A percentile compares a stretch with the other conserved stretches of the same genome.
phyloP scores from a whole-genome alignment of 2,888 invertebrate genomes.

The Gnatocerus cornutus region DNA sequence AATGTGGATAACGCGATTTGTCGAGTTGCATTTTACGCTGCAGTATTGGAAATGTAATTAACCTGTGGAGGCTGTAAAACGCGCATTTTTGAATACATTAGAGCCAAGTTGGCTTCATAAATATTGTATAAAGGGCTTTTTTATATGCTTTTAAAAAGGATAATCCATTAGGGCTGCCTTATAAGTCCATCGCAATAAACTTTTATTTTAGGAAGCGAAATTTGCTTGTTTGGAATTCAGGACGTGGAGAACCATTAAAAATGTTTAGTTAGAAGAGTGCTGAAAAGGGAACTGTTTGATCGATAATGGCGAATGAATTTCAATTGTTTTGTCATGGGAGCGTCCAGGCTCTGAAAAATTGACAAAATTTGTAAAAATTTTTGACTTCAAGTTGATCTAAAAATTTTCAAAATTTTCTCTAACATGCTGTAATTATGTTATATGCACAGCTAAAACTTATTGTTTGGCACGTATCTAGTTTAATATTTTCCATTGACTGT shows the following conservation, averaged over 20 bases:
- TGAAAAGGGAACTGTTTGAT: background rate
- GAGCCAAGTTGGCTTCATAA: background rate
- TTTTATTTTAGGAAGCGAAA: slow-evolving; percentile 1
- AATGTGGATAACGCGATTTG: background rate
- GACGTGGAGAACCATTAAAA: background rate
- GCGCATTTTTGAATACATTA: background rate
- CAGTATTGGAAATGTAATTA: background rate
- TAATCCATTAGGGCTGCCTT: background rate
- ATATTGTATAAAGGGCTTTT: slow-evolving; percentile 2
- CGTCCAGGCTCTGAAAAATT: too few species aligned
- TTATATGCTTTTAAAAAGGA: slow-evolving; percentile 7
- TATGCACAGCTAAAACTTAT: too few species aligned
- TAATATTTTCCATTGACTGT: too few species aligned
- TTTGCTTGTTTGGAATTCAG: background rate
- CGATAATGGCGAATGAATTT: background rate
- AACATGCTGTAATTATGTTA: too few species aligned
- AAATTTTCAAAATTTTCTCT: too few species aligned
- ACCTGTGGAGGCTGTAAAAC: background rate
- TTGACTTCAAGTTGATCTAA: too few species aligned
- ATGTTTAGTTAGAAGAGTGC: background rate
- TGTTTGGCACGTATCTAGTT: too few species aligned
- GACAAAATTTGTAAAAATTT: too few species aligned
- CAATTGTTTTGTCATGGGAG: too few species aligned
- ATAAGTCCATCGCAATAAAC: background rate
- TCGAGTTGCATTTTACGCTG: background rate